phyloP scores from a whole-genome alignment of 2,888 invertebrate species.

The Chrysotoxum bicinctum region DNA sequence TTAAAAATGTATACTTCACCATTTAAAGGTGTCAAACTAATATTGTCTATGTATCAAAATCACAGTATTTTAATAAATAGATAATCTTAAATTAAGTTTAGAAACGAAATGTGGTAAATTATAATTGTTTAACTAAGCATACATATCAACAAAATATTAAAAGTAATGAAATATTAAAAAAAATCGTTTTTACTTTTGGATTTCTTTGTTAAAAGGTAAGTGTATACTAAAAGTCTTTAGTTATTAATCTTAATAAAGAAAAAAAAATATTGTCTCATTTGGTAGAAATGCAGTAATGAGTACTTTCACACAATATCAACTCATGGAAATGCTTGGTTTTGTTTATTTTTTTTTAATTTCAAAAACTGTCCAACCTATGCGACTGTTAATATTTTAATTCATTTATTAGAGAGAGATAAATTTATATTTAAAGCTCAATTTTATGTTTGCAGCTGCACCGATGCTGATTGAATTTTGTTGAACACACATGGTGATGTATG shows the following conservation, averaged over 20 bases:
- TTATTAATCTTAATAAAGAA: too few relatives aligned
- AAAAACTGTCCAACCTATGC: neutral
- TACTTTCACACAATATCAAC: neutral
- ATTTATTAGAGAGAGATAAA: neutral
- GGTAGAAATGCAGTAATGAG: neutral
- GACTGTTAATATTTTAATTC: constrained; percentile 1
- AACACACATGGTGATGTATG: neutral
- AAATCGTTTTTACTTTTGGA: neutral
- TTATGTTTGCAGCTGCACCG: constrained; percentile 25
- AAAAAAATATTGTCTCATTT: neutral
- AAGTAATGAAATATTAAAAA: neutral
- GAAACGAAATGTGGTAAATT: constrained; percentile 20
- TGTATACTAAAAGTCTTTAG: too few relatives aligned
- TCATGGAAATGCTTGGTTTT: neutral
- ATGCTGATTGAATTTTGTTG: constrained; percentile 20
- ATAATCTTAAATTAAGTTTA: constrained; percentile 45
- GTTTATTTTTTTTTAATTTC: neutral
- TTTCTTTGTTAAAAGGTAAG: neutral
- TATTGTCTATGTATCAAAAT: constrained; percentile 22
- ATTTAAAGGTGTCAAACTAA: constrained; percentile 37
- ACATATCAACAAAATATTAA: constrained; percentile 57
- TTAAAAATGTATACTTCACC: constrained; percentile 43
- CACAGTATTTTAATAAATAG: constrained; percentile 24
- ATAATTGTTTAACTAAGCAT: constrained; percentile 39
- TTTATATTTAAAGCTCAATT: constrained; percentile 18